A percentile compares a stretch with the other conserved stretches of the same genome.
These are phyloP conservation scores for Drosophila grimshawi DNA, from an alignment of 1,140 invertebrate genomes.

Conservation along the genomic window DNA sequence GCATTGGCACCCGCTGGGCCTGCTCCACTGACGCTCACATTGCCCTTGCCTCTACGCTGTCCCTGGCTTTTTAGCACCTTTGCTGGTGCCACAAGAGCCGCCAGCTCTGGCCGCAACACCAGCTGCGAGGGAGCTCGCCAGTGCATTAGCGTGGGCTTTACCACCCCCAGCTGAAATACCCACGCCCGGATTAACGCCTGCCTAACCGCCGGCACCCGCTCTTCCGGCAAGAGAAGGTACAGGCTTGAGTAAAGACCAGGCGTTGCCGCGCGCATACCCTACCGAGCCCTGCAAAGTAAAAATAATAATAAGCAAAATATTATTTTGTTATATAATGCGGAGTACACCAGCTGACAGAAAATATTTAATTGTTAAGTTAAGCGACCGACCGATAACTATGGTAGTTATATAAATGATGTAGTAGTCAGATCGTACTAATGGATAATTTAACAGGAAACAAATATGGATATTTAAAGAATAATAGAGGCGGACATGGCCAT, in stretches of 20 bases:
- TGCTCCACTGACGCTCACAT: conserved; percentile 54
- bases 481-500: too few relatives aligned
- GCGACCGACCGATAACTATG: too few relatives aligned
- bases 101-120: conserved; percentile 67
- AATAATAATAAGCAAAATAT: too few relatives aligned
- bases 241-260: conserved; percentile 93
- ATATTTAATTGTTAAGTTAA: too few relatives aligned
- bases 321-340: too few relatives aligned
- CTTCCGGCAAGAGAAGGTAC: conserved; percentile 98
- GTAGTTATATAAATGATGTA: too few relatives aligned
- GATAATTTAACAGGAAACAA: too few relatives aligned
- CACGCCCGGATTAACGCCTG: conserved; percentile 24
- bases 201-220: conserved; percentile 52
- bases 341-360: too few relatives aligned
- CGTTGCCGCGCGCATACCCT: conserved; percentile 68
- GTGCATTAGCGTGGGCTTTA: conserved; percentile 55
- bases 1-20: conserved; percentile 46
- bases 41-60: conserved; percentile 84
- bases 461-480: too few relatives aligned
- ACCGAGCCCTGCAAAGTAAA: conserved; percentile 82
- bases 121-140: conserved; percentile 64
- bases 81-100: conserved; percentile 69
- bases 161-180: conserved; percentile 57
- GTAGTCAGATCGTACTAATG: too few relatives aligned
- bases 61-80: conserved; percentile 86